Percentiles rank a stretch among this genome's conserved stretches.
Conservation (phyloP, 2,888 invertebrate species). For the Acrobasis repandana region DNA sequence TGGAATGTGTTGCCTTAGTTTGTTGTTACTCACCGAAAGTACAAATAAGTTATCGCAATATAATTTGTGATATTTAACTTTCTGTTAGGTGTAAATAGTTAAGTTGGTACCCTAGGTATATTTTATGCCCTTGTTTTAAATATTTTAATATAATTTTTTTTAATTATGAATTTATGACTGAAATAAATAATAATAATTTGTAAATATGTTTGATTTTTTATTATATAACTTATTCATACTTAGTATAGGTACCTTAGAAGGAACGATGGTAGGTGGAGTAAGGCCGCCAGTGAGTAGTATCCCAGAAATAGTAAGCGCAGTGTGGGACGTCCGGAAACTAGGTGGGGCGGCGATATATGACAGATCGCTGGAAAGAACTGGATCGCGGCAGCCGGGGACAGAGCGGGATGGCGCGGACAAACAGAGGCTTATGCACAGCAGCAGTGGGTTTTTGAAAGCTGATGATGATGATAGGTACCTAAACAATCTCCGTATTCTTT, state of each 20-base stretch:
- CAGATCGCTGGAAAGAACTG: too few species aligned
- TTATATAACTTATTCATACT: background rate
- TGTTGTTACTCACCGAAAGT: constrained; percentile 59
- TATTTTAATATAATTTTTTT: constrained; percentile 30
- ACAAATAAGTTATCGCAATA: constrained; percentile 65
- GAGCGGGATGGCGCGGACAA: too few species aligned
- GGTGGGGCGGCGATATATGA: too few species aligned
- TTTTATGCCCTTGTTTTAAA: constrained; percentile 25
- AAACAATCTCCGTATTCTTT: too few species aligned
- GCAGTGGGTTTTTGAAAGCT: too few species aligned
- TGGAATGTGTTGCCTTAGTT: constrained; percentile 36
- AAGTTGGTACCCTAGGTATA: constrained; percentile 14
- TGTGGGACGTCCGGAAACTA: too few species aligned
- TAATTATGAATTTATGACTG: constrained; percentile 48
- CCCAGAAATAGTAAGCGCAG: too few species aligned
- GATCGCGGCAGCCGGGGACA: too few species aligned
- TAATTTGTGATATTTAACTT: constrained; percentile 49
- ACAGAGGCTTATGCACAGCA: too few species aligned
- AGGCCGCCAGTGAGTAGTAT: too few species aligned
- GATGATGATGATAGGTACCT: too few species aligned
- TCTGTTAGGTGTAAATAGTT: constrained; percentile 32
- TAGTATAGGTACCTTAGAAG: background rate
- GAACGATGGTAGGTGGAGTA: too few species aligned
- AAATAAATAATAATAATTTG: constrained; percentile 47
- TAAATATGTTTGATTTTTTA: constrained; percentile 17